Evolutionary conservation across 2,888 invertebrate genomes (phyloP).

Genomic region (Onchidella celtica): DNA sequence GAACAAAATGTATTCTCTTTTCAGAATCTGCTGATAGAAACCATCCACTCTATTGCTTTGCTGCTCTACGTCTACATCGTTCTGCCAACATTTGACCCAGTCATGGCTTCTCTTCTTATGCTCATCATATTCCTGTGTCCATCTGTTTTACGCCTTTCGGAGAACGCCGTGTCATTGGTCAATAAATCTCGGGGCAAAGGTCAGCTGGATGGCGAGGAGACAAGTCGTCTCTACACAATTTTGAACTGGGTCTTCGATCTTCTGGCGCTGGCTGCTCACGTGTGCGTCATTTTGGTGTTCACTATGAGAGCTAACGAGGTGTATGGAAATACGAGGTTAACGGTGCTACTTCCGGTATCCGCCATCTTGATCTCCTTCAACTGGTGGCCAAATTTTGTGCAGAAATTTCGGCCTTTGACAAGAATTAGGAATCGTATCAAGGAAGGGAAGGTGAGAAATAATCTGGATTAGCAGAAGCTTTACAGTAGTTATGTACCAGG

Average conservation of each 20-base stretch:
- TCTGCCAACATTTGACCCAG: constrained; percentile 64
- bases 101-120: constrained; percentile 58
- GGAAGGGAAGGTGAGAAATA: constrained; percentile 14
- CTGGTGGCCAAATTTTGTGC: constrained; percentile 99
- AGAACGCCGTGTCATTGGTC: constrained; percentile 5
- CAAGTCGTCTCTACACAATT: neutral
- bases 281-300: constrained; percentile 56
- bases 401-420: constrained; percentile 44
- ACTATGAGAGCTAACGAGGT: constrained; percentile 34
- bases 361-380: constrained; percentile 92
- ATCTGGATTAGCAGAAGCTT: neutral
- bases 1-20: constrained; percentile 41
- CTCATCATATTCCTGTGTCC: constrained; percentile 59
- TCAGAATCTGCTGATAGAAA: constrained; percentile 63
- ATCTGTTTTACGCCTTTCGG: constrained; percentile 56
- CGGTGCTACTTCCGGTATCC: constrained; percentile 88
- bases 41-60: constrained; percentile 64
- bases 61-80: constrained; percentile 64
- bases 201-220: neutral
- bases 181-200: neutral
- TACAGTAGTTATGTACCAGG: too few relatives aligned
- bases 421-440: constrained; percentile 9
- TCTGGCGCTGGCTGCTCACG: constrained; percentile 54
- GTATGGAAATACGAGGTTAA: constrained; percentile 74
- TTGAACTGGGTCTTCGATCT: constrained; percentile 50